Conservation (phyloP, 2,888 invertebrate genomes). For the Oegoconia quadripuncta region DNA sequence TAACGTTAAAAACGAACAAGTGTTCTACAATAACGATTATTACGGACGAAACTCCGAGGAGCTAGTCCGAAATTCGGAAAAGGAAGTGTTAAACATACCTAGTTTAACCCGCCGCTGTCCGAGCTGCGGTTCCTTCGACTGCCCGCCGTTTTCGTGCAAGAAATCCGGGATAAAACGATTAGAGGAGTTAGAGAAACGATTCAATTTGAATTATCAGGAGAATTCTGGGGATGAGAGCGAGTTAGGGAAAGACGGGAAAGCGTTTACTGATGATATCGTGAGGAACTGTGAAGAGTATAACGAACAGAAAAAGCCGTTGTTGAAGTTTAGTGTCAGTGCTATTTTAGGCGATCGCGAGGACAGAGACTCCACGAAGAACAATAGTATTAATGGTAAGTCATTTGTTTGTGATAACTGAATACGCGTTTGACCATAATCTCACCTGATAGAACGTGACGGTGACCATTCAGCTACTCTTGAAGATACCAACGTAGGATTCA, state of each 20-base stretch:
- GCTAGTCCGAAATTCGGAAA: conserved; percentile 31
- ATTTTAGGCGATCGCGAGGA: conserved; percentile 85
- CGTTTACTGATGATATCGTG: conserved; percentile 61
- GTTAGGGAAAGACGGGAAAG: conserved; percentile 34
- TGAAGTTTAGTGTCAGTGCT: conserved; percentile 96
- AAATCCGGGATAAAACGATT: conserved; percentile 63
- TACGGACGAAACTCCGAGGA: conserved; percentile 41
- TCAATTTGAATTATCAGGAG: conserved; percentile 62
- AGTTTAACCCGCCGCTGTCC: conserved; percentile 68
- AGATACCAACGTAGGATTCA: no score
- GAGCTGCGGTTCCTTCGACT: conserved; percentile 76
- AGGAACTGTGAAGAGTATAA: conserved; percentile 59
- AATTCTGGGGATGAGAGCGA: conserved; percentile 61
- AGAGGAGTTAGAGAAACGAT: conserved; percentile 67
- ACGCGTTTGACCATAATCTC: no score
- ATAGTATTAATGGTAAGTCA: conserved; percentile 57
- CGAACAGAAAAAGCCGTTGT: conserved; percentile 83
- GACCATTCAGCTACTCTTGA: no score
- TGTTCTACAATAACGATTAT: conserved; percentile 52
- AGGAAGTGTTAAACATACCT: conserved; percentile 65
- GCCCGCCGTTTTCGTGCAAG: conserved; percentile 71
- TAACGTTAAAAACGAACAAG: conserved; percentile 51
- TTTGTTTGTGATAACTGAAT: no score
- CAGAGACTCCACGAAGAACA: conserved; percentile 40
- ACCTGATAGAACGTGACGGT: no score